Evolutionary conservation across 2,113 vertebrate species (phyloP).

Genomic region (Sturnus vulgaris): DNA sequence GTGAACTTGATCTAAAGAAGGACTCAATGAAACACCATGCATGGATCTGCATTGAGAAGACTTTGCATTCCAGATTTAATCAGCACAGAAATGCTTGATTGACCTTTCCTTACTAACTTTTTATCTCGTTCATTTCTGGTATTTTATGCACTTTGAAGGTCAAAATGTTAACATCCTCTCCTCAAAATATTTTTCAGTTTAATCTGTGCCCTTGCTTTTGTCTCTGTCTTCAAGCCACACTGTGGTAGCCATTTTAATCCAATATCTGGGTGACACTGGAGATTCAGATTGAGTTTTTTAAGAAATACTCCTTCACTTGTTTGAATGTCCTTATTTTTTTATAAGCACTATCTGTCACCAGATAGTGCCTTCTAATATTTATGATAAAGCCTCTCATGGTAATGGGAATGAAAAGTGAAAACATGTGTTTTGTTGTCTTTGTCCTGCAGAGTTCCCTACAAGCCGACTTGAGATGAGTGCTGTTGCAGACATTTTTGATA

Average conservation of each 20-base stretch:
- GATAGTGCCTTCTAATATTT: not conserved
- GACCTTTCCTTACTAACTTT: not conserved
- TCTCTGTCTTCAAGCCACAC: not conserved
- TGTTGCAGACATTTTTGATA: slow-evolving; percentile 97
- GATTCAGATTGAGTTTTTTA: not conserved
- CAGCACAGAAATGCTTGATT: not conserved
- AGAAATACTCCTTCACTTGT: not conserved
- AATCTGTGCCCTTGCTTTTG: not conserved
- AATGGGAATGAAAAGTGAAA: not conserved
- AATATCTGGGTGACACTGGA: not conserved
- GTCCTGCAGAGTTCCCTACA: slow-evolving; percentile 87
- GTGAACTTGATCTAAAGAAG: not conserved
- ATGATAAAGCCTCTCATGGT: not conserved
- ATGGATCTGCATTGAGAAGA: not conserved
- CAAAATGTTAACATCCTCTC: not conserved
- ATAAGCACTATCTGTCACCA: not conserved
- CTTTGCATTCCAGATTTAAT: not conserved
- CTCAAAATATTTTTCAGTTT: not conserved
- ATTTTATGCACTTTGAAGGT: not conserved
- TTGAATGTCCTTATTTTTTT: not conserved
- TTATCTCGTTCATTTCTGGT: not conserved
- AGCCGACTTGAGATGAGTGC: slow-evolving; percentile 98
- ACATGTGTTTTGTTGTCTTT: not conserved
- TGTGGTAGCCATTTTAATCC: not conserved
- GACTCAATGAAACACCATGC: not conserved